Evolutionary conservation across 1,140 invertebrate species (phyloP), one percentile per base, ranked within the genome.

Genomic region (Camponotus floridanus): DNA sequence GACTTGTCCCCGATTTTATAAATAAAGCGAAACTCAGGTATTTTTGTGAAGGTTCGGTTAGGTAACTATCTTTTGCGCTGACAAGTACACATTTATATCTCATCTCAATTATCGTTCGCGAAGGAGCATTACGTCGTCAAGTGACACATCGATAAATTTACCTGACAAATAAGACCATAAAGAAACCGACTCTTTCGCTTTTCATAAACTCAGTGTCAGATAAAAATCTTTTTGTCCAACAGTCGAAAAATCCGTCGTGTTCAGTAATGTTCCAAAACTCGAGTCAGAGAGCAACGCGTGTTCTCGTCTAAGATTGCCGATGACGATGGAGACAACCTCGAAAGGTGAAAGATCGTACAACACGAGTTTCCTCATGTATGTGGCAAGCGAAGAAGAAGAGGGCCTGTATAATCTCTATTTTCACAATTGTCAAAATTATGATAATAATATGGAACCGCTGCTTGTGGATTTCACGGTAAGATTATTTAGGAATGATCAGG

Each of bases 351-450:
- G 88, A 55, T 94, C 92, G 76, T 95, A 92, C 57, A 94, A 94
- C 70, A 89, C 91, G 33, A 94, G 91, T 42, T 99, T 99, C 94
- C 96, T 97, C 9, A 97, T 99, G 94, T 97, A 96, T 86, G 97
- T 99, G 64, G 96, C 96, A 0, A 97, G 96, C 6, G 95, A 97
- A 59, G 95, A 97, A 61, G 98, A 99, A 92, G 97, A 99, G 95
- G 99, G 99, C 3, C 95, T 99, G 0, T 99, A 99, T 94, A 99
- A 98, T 94, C 95, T 99, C 15, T 99, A 98, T 92, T 99, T 99
- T 92, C 98, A 99, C 94, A 99, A 98, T 94, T 99, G 99, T 95
- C 97, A 97, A 7, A 98, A 97, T 93, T 97, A 97, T 87, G 64
- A 80, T 13, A 91, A 94, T 39, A 95, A 96, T 57, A 91, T 96